Conservation (phyloP, 2,113 vertebrate genomes). For the Tichodroma muraria region DNA sequence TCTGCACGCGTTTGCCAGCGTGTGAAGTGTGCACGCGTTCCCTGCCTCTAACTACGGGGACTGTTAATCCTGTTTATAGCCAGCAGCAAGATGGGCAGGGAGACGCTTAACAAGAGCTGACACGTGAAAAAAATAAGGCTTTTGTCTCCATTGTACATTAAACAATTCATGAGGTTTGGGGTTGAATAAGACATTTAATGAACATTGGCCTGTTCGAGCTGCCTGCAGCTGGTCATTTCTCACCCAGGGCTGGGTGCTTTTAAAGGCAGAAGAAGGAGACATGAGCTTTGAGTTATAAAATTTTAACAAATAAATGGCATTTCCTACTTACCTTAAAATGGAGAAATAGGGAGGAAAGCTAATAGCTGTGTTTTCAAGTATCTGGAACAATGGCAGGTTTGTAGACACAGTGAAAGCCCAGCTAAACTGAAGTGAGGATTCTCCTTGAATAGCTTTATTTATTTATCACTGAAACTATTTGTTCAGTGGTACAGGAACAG, state of each 20-base stretch:
- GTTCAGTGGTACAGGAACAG: not conserved
- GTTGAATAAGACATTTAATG: slow-evolving; percentile 74
- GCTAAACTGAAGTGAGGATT: not conserved
- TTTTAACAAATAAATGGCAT: slow-evolving; percentile 52
- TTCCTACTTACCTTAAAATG: slow-evolving; percentile 43
- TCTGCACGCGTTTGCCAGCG: not conserved
- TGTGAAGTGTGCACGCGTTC: not conserved
- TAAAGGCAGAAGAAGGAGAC: slow-evolving; percentile 29
- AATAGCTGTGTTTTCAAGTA: not conserved
- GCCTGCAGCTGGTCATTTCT: slow-evolving; percentile 73
- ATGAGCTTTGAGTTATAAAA: slow-evolving; percentile 54
- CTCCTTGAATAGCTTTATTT: not conserved
- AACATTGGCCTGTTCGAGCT: slow-evolving; percentile 60
- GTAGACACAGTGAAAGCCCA: not conserved
- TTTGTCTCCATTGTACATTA: slow-evolving; percentile 71
- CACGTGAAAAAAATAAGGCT: slow-evolving; percentile 72
- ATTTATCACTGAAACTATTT: slow-evolving; percentile 35
- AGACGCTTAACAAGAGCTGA: slow-evolving; percentile 68
- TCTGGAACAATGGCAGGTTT: not conserved
- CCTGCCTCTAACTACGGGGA: not conserved
- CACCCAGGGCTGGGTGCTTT: slow-evolving; percentile 53
- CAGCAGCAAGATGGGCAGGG: slow-evolving; percentile 62
- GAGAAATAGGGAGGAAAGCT: slow-evolving; percentile 27
- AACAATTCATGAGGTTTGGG: slow-evolving; percentile 77
- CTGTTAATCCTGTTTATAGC: slow-evolving; percentile 69